A percentile compares a stretch with the other conserved stretches of the same genome.
phyloP scores from a whole-genome alignment of 2,113 vertebrate species.

The Lepus americanus region DNA sequence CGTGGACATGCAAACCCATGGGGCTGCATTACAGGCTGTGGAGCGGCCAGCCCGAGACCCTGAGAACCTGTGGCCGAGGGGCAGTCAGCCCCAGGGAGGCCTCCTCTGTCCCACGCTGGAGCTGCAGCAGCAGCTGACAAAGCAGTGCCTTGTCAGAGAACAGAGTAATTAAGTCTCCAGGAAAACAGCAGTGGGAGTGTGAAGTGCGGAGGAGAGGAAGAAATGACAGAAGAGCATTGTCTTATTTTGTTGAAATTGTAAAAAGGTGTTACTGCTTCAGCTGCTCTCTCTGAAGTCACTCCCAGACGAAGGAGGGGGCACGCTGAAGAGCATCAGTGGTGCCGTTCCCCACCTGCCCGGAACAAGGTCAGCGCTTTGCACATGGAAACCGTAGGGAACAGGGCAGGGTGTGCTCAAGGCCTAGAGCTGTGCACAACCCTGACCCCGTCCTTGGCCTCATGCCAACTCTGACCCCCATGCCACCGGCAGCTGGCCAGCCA shows the following conservation, averaged over 20 bases:
- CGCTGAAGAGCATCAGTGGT: background rate
- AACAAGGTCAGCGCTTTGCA: background rate
- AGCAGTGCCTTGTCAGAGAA: conserved; percentile 60
- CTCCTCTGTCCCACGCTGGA: background rate
- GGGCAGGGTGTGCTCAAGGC: no score
- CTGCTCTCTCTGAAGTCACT: conserved; percentile 36
- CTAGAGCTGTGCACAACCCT: accelerated
- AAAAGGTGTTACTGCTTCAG: conserved; percentile 60
- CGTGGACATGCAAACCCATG: background rate
- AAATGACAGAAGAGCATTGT: conserved; percentile 57
- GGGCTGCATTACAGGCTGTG: no score
- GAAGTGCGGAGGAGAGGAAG: conserved; percentile 31
- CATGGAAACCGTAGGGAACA: background rate
- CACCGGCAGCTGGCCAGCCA: background rate
- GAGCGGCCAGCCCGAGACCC: no score
- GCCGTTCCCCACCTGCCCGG: background rate
- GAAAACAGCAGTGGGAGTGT: conserved; percentile 72
- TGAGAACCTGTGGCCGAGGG: background rate
- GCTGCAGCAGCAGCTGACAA: background rate
- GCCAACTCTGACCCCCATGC: background rate
- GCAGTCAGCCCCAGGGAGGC: background rate
- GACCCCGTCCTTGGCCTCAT: background rate
- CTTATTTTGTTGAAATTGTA: conserved; percentile 55
- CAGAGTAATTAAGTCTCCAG: conserved; percentile 58
- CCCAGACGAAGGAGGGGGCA: background rate